These are phyloP conservation scores for Opisthograptis luteolata DNA, from an alignment of 2,888 invertebrate genomes.

Conservation along the genomic window DNA sequence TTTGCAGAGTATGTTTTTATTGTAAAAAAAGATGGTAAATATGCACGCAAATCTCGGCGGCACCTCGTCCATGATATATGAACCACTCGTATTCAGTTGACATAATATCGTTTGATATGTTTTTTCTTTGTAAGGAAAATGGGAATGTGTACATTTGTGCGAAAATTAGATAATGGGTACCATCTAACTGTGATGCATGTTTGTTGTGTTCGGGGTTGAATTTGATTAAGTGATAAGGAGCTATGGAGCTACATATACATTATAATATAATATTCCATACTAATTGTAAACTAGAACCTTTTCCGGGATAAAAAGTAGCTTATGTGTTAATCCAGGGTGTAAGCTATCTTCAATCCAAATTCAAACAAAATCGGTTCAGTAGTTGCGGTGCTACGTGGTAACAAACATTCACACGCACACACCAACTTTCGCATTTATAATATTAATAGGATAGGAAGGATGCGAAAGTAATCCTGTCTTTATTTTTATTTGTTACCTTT, in stretches of 20 bases:
- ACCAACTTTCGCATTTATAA: too few relatives aligned
- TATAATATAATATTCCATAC: not conserved
- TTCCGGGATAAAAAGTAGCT: too few relatives aligned
- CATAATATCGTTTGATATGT: conserved; percentile 1
- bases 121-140: conserved; percentile 5
- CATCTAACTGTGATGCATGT: conserved; percentile 1
- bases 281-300: not conserved
- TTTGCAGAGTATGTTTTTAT: too few relatives aligned
- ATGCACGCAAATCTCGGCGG: conserved; percentile 8
- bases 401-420: too few relatives aligned
- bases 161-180: conserved; percentile 3
- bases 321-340: too few relatives aligned
- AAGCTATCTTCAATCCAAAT: too few relatives aligned
- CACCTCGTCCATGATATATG: conserved; percentile 6
- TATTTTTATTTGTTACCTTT: too few relatives aligned
- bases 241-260: not conserved
- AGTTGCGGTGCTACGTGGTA: too few relatives aligned
- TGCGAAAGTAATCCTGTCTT: too few relatives aligned
- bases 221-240: not conserved
- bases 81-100: conserved; percentile 5
- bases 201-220: conserved; percentile 1
- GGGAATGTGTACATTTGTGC: conserved; percentile 5
- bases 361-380: too few relatives aligned
- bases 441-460: too few relatives aligned
- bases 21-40: not conserved